These are phyloP conservation scores for Dasypogon diadema DNA, from an alignment of 2,888 invertebrate genomes.

Conservation along the genomic window DNA sequence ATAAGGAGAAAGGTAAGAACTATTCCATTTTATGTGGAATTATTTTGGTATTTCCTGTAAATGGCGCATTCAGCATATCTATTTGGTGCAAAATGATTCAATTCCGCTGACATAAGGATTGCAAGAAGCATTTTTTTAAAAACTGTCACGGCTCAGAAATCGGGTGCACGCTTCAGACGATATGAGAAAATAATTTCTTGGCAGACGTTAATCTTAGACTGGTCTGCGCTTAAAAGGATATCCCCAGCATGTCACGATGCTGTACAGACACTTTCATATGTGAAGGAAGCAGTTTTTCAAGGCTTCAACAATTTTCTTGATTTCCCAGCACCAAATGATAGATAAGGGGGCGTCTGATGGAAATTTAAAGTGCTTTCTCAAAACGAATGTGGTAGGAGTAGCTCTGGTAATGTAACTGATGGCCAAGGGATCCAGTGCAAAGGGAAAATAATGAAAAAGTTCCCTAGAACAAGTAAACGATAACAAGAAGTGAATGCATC, in stretches of 20 bases:
- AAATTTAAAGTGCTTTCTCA: conserved; percentile 31
- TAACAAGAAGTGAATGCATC: conserved; percentile 11
- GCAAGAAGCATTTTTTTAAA: too few relatives aligned
- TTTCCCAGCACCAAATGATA: neutral
- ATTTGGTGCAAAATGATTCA: neutral
- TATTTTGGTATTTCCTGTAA: neutral
- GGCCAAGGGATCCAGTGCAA: neutral
- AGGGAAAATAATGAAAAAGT: conserved; percentile 5
- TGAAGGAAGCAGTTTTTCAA: conserved; percentile 6
- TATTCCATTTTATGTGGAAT: neutral
- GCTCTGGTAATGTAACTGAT: conserved; percentile 14
- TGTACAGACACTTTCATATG: neutral
- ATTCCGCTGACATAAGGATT: too few relatives aligned
- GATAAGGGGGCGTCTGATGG: conserved; percentile 19
- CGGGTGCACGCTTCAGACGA: neutral
- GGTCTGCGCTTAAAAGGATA: conserved; percentile 10
- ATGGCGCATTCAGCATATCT: neutral
- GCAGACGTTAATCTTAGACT: neutral
- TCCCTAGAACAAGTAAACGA: neutral
- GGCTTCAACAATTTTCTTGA: conserved; percentile 2
- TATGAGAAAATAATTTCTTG: conserved; percentile 8
- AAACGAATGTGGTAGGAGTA: neutral
- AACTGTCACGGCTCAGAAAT: too few relatives aligned
- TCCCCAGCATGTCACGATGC: conserved; percentile 5
- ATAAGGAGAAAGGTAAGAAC: neutral